These are phyloP conservation scores for Amia ocellicauda DNA, from an alignment of 2,113 vertebrate genomes.

Conservation along the genomic window DNA sequence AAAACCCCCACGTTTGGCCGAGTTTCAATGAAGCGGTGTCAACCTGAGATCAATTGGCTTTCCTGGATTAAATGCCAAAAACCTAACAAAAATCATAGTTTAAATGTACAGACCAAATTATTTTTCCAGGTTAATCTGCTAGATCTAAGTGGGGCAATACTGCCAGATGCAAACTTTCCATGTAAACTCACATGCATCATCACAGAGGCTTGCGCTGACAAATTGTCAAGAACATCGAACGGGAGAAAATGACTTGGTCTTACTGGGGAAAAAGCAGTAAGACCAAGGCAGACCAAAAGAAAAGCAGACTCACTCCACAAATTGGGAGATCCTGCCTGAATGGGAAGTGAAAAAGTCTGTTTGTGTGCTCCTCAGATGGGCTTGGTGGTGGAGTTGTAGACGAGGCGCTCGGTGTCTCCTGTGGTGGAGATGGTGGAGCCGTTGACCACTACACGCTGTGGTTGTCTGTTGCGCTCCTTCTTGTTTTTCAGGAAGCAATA, in stretches of 20 bases:
- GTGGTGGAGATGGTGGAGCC: constrained; percentile 61
- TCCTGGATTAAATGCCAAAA: too few relatives aligned
- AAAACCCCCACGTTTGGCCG: too few relatives aligned
- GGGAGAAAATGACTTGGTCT: constrained; percentile 20
- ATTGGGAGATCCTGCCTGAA: background rate
- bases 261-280: constrained; percentile 8
- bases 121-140: too few relatives aligned
- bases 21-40: too few relatives aligned
- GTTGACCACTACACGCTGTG: constrained; percentile 62
- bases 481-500: constrained; percentile 78
- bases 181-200: too few relatives aligned
- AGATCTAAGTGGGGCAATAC: too few relatives aligned
- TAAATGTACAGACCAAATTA: too few relatives aligned
- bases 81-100: too few relatives aligned
- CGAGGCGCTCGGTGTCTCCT: constrained; percentile 78
- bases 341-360: background rate
- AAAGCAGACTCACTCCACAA: constrained; percentile 11
- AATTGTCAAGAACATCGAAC: too few relatives aligned
- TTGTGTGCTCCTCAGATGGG: constrained; percentile 73
- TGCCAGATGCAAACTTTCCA: too few relatives aligned
- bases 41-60: too few relatives aligned
- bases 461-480: constrained; percentile 50
- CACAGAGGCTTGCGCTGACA: too few relatives aligned
- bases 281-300: constrained; percentile 14
- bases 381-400: constrained; percentile 85